phyloP scores from a whole-genome alignment of 2,797 vertebrate species.

The Melanotaenia trifasciata region DNA sequence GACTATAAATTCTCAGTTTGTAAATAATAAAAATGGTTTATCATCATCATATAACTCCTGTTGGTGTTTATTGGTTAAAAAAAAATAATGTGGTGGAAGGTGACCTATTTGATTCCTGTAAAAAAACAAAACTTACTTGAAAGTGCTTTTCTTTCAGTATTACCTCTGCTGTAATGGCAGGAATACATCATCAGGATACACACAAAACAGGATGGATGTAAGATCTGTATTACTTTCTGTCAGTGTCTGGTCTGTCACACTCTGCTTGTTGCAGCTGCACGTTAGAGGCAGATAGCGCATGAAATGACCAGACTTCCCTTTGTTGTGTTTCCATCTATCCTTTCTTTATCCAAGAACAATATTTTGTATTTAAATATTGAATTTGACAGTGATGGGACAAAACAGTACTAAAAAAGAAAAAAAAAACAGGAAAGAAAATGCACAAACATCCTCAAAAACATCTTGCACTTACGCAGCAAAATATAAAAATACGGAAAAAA shows the following conservation, averaged over 20 bases:
- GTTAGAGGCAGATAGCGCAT: constrained; percentile 32
- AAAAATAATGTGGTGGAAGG: not conserved
- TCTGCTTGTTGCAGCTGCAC: constrained; percentile 19
- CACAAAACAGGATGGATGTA: not conserved
- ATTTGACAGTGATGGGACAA: constrained; percentile 68
- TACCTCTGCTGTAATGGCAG: not conserved
- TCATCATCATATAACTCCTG: not conserved
- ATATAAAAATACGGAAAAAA: constrained; percentile 69
- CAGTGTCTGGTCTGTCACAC: not conserved
- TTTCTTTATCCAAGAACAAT: constrained; percentile 81
- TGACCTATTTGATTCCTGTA: constrained; percentile 3
- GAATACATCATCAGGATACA: not conserved
- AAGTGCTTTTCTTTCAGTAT: not conserved
- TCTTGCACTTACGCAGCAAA: constrained; percentile 65
- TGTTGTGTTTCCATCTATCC: constrained; percentile 71
- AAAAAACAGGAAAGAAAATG: constrained; percentile 79
- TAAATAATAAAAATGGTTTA: not conserved
- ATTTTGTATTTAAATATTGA: constrained; percentile 83
- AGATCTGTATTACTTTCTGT: constrained; percentile 1
- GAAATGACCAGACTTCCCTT: constrained; percentile 71
- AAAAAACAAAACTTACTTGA: constrained; percentile 2
- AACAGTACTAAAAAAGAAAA: constrained; percentile 51
- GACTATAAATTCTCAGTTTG: not conserved
- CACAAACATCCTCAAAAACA: constrained; percentile 83
- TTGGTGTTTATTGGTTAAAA: not conserved